Conservation (phyloP, 2,113 vertebrate species). For the Periophthalmodon schlosseri region DNA sequence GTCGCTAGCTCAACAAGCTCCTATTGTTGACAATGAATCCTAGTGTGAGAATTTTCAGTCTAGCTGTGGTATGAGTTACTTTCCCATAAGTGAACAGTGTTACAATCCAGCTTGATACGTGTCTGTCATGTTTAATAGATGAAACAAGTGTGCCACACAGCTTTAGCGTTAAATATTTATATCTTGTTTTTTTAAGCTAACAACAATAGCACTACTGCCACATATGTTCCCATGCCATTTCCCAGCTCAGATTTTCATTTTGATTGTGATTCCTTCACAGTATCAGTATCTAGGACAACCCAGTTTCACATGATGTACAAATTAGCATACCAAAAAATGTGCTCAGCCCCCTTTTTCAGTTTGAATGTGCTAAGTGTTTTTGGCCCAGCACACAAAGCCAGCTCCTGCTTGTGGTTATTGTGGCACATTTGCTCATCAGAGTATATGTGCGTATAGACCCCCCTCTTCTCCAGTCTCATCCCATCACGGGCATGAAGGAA, state of each 20-base stretch:
- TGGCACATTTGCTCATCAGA: conserved; percentile 77
- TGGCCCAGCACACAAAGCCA: conserved; percentile 67
- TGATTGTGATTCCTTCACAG: conserved; percentile 56
- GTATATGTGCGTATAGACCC: conserved; percentile 33
- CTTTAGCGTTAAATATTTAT: conserved; percentile 69
- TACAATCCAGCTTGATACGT: conserved; percentile 35
- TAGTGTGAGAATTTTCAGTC: conserved; percentile 14
- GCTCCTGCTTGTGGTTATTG: conserved; percentile 73
- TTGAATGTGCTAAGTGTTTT: conserved; percentile 62
- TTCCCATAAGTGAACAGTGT: conserved; percentile 29
- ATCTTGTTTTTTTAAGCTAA: conserved; percentile 51
- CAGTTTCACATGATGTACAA: conserved; percentile 71
- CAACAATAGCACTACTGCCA: conserved; percentile 44
- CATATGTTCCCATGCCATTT: conserved; percentile 45
- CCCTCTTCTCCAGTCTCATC: conserved; percentile 63
- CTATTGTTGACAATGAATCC: not conserved
- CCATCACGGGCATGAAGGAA: conserved; percentile 76
- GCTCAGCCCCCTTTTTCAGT: conserved; percentile 47
- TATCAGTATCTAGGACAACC: conserved; percentile 74
- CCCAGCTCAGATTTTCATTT: conserved; percentile 26
- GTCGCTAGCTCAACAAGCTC: not conserved
- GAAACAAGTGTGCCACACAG: conserved; percentile 71
- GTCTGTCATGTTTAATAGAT: conserved; percentile 77
- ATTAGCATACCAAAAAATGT: conserved; percentile 75
- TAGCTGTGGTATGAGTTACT: conserved; percentile 5